Evolutionary conservation across 2,797 vertebrate species (phyloP).

Genomic region (Enteromius thamalakanensis): DNA sequence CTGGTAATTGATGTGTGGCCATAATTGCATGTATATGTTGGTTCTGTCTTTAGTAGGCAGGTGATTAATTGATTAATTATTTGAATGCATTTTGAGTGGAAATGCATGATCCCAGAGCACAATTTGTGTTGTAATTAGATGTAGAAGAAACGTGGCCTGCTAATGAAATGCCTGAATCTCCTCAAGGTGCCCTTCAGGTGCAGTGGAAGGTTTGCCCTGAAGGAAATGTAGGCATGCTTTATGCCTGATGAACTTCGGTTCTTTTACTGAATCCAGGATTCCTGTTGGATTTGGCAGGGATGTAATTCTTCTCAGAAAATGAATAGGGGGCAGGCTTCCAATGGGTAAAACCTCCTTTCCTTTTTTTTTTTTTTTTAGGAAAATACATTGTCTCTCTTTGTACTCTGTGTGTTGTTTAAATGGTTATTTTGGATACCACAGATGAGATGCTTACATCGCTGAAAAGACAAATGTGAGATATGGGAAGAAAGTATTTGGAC

Average conservation of each 20-base stretch:
- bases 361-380: neutral
- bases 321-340: conserved; percentile 6
- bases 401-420: conserved; percentile 5
- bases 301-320: neutral
- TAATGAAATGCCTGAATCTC: conserved; percentile 33
- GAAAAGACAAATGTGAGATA: neutral
- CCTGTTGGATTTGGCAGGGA: conserved; percentile 9
- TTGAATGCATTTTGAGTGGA: conserved; percentile 38
- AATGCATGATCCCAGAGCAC: conserved; percentile 34
- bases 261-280: conserved; percentile 16
- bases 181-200: conserved; percentile 52
- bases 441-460: neutral
- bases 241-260: conserved; percentile 5
- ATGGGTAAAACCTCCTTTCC: conserved; percentile 13
- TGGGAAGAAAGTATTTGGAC: conserved; percentile 16
- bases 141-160: conserved; percentile 13
- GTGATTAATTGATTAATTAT: conserved; percentile 51
- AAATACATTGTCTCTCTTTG: conserved; percentile 12
- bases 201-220: conserved; percentile 5
- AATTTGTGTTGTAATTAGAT: conserved; percentile 41
- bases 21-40: conserved; percentile 7
- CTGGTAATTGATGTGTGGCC: conserved; percentile 12
- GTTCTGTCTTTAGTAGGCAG: conserved; percentile 13
- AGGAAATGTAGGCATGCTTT: conserved; percentile 12
- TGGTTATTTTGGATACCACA: neutral